Evolutionary conservation across 2,888 invertebrate species (phyloP), one percentile per base, ranked within the genome.

Genomic region (Branchipolynoe longqiensis): DNA sequence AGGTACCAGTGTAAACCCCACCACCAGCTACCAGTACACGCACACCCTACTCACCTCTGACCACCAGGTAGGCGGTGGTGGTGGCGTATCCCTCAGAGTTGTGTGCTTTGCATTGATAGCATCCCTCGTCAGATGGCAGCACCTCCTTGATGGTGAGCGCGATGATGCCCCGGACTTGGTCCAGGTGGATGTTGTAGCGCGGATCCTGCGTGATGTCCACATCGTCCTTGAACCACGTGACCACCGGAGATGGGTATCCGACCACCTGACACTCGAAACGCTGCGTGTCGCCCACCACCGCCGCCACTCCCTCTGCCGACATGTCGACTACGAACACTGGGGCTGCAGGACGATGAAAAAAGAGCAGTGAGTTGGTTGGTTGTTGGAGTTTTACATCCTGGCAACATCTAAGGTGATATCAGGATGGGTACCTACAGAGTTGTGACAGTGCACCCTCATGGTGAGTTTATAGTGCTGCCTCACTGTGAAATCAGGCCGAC

Each of bases 171-270:
- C 91, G 64, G 41, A 87, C 83, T 31, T 59, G 56, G 59, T 88
- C 87, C 85, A 90, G 90, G 82, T 89, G 89, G 85, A 92, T 92
- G 85, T 91, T 89, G 86, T 91, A 93, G 56, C 93, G 88, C 6
- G 89, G 87, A 82, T 89, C 88, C n/a, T 88, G 64, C 12, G 93
- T 92, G 86, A 93, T 93, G 84, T 93, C 92, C 1, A 90, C 88
- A 31, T 92, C 92, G 88, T 93, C 93, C 88, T 93, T 94, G 88
- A 90, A 93, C 93, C 93, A 94, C 83, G 90, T 90, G 83, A 94
- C 91, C n/a, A 89, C 88, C 3, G 93, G 93, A 8, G 91, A 90
- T 12, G 93, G 93, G 85, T 89, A 90, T 6, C 93, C 93, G 62
- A 92, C 90, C 41, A 93, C 93, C 84, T 92, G 90, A 84, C 93